These are phyloP conservation scores for Menidia beryllina DNA, from an alignment of 2,113 vertebrate genomes.

Conservation along the genomic window DNA sequence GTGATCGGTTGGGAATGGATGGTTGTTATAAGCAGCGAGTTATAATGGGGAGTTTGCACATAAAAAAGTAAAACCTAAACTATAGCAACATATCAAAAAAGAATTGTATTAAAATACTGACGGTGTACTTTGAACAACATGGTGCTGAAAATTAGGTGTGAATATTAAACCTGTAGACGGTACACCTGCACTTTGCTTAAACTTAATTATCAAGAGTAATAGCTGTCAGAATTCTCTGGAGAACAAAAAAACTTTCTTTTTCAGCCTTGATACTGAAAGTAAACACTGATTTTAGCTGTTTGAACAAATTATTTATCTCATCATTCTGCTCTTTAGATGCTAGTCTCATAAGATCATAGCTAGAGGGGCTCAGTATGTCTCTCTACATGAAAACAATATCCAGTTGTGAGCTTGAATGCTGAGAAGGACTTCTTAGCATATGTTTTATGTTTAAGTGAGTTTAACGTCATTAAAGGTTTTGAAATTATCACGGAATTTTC, in stretches of 20 bases:
- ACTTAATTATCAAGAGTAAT: background rate
- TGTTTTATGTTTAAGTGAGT: background rate
- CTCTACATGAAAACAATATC: conserved; percentile 48
- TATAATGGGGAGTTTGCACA: too few relatives aligned
- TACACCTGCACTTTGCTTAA: background rate
- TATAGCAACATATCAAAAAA: too few relatives aligned
- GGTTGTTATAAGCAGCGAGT: background rate
- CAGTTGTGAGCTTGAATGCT: conserved; percentile 30
- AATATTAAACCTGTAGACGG: background rate
- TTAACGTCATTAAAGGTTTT: conserved; percentile 18
- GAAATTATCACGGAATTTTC: conserved; percentile 4
- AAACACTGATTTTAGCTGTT: conserved; percentile 28
- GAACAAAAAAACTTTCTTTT: background rate
- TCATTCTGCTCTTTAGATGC: conserved; percentile 1
- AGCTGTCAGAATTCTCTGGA: conserved; percentile 8
- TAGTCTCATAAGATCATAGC: conserved; percentile 33
- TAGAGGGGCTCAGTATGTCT: conserved; percentile 25
- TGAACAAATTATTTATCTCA: conserved; percentile 13
- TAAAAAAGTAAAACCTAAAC: too few relatives aligned
- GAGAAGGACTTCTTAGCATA: conserved; percentile 4
- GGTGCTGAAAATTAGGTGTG: background rate
- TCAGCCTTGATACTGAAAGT: background rate
- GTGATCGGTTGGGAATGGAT: background rate
- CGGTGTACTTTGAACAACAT: background rate
- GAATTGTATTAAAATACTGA: too few relatives aligned